Conservation (phyloP, 2,888 invertebrate species). For the Chironomus tentans region DNA sequence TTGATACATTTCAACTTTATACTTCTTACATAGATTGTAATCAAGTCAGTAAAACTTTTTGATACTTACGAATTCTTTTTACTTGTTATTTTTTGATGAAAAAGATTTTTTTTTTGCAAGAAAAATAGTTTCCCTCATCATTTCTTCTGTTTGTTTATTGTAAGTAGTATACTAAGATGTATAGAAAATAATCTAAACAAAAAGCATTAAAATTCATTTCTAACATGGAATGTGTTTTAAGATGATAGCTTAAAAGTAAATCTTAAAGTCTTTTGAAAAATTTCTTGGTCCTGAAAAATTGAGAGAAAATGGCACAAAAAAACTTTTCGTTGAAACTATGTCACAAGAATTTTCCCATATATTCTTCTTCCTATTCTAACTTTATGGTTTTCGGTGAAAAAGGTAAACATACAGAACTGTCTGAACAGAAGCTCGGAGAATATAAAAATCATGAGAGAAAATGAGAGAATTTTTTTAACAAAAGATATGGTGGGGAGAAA, state of each 20-base stretch:
- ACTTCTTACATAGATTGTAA: slow-evolving; percentile 1
- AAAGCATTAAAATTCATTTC: too few relatives aligned
- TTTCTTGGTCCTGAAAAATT: too few relatives aligned
- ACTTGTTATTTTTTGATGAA: background rate
- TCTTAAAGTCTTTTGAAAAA: too few relatives aligned
- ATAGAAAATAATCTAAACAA: too few relatives aligned
- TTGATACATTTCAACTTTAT: slow-evolving; percentile 1
- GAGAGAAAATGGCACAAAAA: background rate
- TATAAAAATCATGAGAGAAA: background rate
- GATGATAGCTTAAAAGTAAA: too few relatives aligned
- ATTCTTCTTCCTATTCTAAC: background rate
- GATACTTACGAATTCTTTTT: background rate
- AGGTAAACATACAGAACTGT: too few relatives aligned
- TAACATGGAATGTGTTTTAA: too few relatives aligned
- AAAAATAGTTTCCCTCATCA: background rate
- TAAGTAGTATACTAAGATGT: too few relatives aligned
- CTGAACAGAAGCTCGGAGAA: too few relatives aligned
- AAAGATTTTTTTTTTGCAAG: background rate
- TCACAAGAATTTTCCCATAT: background rate
- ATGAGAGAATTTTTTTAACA: background rate
- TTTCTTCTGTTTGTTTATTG: background rate
- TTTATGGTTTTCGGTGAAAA: background rate
- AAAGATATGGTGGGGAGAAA: background rate
- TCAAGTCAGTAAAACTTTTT: slow-evolving; percentile 15
- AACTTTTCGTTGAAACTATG: background rate